Evolutionary conservation across 2,888 invertebrate species (phyloP), one percentile per base, ranked within the genome.

Genomic region (Tenthredo mesomela): DNA sequence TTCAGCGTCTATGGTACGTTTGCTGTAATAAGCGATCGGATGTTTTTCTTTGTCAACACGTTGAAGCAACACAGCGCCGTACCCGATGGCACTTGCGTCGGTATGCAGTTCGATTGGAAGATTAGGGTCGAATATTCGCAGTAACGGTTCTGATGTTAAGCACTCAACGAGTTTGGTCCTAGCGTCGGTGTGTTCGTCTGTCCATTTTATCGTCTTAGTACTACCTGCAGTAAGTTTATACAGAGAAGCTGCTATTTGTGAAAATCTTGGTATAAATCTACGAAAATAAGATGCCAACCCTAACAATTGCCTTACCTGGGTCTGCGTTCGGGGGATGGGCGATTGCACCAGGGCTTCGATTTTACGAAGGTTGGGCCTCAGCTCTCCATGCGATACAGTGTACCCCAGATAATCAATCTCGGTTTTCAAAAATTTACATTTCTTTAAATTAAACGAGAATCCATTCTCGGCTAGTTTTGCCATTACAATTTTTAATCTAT

Each of bases 211-310:
- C 9, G 6, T 58, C 58, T n/a, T 58, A n/a, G 7, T 80, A 7
- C 78, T 33, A 4, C 33, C 78, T 70, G 73, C 33, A 6, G 84
- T 84, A 10, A 80, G 54, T 47, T 29, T 47, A 15, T 84, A 80
- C 18, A 84, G 40, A 3, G 47, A 9, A 4, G n/a, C 58, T 58
- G 80, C 67, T 37, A 71, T 40, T 15, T 61, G 73, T 6, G 87
- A 84, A 10, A 84, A 87, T 54, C 65, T 54, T 18, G 82, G 54
- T 9, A 87, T 47, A 73, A 86, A 86, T 47, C 84, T 85, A 50
- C 87, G 47, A 82, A 88, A 87, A 77, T 86, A 87, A 1, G 84
- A 78, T 1, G 86, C 82, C 5, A 58, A 58, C 0, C 87, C 87
- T n/a, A 86, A 12, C 15, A 87, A 86, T 77, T 86, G 86, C 5